Percentiles rank a stretch among this genome's conserved stretches.
Conservation (phyloP, 2,888 invertebrate species). For the Laspeyria flexula region DNA sequence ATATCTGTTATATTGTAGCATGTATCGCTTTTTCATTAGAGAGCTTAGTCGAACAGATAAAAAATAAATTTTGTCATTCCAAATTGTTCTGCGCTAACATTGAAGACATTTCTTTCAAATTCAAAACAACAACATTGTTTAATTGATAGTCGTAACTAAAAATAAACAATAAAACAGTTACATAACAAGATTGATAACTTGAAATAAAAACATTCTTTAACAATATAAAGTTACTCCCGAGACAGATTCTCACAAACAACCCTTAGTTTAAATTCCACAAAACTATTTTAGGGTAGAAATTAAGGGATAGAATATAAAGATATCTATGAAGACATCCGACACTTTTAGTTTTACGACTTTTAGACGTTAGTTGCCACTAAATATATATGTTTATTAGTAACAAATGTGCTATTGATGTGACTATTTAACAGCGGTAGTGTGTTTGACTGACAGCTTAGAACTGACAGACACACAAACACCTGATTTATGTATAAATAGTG, state of each 20-base stretch:
- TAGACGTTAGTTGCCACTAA: constrained; percentile 29
- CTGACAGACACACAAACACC: constrained; percentile 6
- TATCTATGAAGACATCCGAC: constrained; percentile 28
- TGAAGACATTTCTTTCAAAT: too few relatives aligned
- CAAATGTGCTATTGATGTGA: constrained; percentile 35
- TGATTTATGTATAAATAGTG: constrained; percentile 32
- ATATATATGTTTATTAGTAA: constrained; percentile 36
- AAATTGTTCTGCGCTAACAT: too few relatives aligned
- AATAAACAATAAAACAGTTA: background rate
- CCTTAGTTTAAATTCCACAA: constrained; percentile 8
- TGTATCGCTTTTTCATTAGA: too few relatives aligned
- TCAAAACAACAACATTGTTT: too few relatives aligned
- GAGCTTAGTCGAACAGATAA: too few relatives aligned
- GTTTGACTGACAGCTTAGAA: constrained; percentile 23
- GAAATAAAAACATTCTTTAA: background rate
- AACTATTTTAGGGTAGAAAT: constrained; percentile 37
- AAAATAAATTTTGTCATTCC: too few relatives aligned
- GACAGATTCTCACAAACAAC: constrained; percentile 2
- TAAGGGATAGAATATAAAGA: constrained; percentile 25
- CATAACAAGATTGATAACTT: background rate
- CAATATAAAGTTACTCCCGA: background rate
- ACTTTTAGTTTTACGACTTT: constrained; percentile 29
- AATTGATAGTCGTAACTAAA: too few relatives aligned
- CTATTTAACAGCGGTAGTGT: constrained; percentile 17
- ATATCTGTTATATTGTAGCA: too few relatives aligned